Evolutionary conservation across 2,113 vertebrate species (phyloP), one percentile per base, ranked within the genome.

Genomic region (Casuarius casuarius): DNA sequence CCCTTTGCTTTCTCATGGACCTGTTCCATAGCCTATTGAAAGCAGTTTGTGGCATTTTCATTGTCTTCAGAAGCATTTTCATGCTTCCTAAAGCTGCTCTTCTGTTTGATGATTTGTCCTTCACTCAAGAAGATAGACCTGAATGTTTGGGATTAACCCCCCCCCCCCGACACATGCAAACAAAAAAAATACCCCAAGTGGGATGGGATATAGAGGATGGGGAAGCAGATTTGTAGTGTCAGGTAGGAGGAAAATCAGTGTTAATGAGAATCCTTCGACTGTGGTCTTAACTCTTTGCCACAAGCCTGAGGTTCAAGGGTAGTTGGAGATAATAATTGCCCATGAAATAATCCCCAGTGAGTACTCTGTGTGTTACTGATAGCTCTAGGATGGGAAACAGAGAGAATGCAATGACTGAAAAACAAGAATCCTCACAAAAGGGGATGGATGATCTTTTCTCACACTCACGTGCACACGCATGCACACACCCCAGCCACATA

Each of bases 401-500:
- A 25, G 38, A 77, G 66, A 52, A 68, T 21, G 33, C 19, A 56
- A 4, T 19, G 38, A 46, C 28, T 58, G 33, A 46, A 67, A 58
- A 74, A 21, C 5, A 31, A 48, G 16, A 74, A 89, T 22, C 61
- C 62, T 75, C 66, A 12, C 72, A 42, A 17, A 12, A 71, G 62
- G 38, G 61, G 17, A 7, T 33, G n/a, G 5, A 38, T 62, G 94
- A 87, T 73, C 52, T 26, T 81, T 38, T 48, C 71, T 71, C 58
- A 44, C 29, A n/a, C 23, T 2, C 7, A 89, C 62, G 18, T 7
- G 29, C 29, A 59, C 56, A 58, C 19, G 29, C 7, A 29, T 9
- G 31, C 56, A 59, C 86, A 80, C 93, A 84, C 87, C 89, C 87
- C 94, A 63, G 66, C 54, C 79, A 77, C 20, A 2, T 81, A 96